Conservation (phyloP, 92 coral and sea anemone species). For the Parazoanthus swiftii region DNA sequence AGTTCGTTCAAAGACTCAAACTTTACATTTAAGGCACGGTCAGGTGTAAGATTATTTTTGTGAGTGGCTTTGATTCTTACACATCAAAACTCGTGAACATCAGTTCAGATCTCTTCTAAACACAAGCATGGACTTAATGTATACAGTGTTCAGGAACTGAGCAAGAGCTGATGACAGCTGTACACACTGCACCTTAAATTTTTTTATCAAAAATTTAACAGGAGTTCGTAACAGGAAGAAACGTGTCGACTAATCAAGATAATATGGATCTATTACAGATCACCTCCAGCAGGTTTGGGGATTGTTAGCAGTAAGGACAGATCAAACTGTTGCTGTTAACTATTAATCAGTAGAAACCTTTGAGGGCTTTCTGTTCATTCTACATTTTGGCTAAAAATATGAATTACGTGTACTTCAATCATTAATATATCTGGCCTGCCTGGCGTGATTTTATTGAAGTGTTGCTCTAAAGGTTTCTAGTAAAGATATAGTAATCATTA, state of each 20-base stretch:
- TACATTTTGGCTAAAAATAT: too few species aligned
- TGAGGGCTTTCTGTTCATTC: background rate
- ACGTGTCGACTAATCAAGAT: background rate
- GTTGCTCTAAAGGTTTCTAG: background rate
- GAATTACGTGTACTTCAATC: too few species aligned
- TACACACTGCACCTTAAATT: background rate
- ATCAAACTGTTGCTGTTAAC: background rate
- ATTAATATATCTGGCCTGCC: too few species aligned
- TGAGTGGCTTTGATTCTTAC: background rate
- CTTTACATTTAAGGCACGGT: background rate
- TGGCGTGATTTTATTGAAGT: too few species aligned
- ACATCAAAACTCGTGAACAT: background rate
- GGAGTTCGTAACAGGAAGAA: background rate
- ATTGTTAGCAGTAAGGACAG: background rate
- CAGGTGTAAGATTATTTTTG: background rate
- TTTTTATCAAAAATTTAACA: background rate
- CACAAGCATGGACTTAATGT: background rate
- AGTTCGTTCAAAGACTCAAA: background rate
- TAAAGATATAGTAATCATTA: background rate
- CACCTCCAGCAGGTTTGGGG: constrained; percentile 5
- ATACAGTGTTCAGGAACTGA: background rate
- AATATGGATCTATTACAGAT: background rate
- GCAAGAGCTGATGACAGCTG: background rate
- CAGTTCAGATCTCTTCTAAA: background rate
- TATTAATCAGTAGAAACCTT: background rate